A percentile compares a stretch with the other conserved stretches of the same genome.
Conservation (phyloP, 2,797 vertebrate genomes). For the Gephyroberyx darwinii region DNA sequence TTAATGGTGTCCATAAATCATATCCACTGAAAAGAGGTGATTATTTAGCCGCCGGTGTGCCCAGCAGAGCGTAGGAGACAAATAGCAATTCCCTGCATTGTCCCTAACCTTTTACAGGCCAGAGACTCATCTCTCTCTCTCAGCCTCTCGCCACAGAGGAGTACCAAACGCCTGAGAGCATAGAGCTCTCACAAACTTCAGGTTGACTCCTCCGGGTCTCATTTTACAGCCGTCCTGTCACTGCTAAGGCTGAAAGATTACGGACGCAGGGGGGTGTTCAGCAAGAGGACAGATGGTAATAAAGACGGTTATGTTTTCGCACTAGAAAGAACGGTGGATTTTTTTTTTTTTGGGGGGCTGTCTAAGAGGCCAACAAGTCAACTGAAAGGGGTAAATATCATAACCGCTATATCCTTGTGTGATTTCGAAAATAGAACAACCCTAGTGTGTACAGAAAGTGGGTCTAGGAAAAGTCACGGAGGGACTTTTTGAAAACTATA, state of each 20-base stretch:
- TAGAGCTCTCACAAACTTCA: slow-evolving; percentile 65
- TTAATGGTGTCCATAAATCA: slow-evolving; percentile 71
- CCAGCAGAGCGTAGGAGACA: slow-evolving; percentile 63
- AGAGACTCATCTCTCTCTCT: slow-evolving; percentile 70
- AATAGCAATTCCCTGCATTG: slow-evolving; percentile 63
- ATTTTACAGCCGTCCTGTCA: slow-evolving; percentile 64
- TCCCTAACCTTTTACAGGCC: slow-evolving; percentile 63
- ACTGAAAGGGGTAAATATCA: slow-evolving; percentile 14
- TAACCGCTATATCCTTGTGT: slow-evolving; percentile 7
- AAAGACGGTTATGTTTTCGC: slow-evolving; percentile 17
- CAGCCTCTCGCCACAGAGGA: slow-evolving; percentile 47
- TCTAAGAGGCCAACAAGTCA: slow-evolving; percentile 4
- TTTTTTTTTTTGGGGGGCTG: background rate
- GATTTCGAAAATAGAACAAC: background rate
- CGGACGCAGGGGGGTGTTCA: slow-evolving; percentile 25
- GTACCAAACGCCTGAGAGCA: slow-evolving; percentile 51
- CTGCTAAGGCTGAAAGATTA: slow-evolving; percentile 55
- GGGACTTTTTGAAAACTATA: no score
- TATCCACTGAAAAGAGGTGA: slow-evolving; percentile 44
- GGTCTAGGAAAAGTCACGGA: no score
- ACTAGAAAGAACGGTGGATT: background rate
- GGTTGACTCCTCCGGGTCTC: slow-evolving; percentile 62
- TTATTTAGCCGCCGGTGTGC: slow-evolving; percentile 47
- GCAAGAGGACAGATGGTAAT: background rate
- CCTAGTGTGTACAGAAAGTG: no score